Evolutionary conservation across 1,140 invertebrate species (phyloP), one percentile per base, ranked within the genome.

Genomic region (Dendroctonus ponderosae): DNA sequence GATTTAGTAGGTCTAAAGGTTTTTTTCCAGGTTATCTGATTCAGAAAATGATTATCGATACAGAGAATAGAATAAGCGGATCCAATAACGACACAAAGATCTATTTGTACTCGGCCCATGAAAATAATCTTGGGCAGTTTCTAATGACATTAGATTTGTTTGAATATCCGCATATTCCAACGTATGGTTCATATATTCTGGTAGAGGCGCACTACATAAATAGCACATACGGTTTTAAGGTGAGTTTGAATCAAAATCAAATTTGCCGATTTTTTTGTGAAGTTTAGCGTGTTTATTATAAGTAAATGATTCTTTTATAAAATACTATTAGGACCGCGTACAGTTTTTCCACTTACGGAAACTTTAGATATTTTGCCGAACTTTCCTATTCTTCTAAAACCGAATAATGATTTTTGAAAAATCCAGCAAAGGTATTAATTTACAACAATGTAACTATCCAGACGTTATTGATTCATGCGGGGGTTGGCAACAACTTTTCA

Each of bases 81-180:
- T 26, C 38, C 26, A 59, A 43, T n/a, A 64, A 60, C n/a, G 48
- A 66, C 12, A 62, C 60, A 0, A 75, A 69, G 54, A 46, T 75
- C 7, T 73, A 64, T 52, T 57, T 75, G 5, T 75, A 75, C 62
- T 72, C 72, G 6, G 73, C 64, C 7, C 73, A 75, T 44, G 73
- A 75, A 60, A 40, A 59, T 14, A 75, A 69, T 48, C 60, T 75
- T 39, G 72, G 63, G 5, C 52, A 65, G 12, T 37, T 75, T 5
- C 60, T 75, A 37, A 14, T 8, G 3, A 62, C 61, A 5, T 59
- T 75, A 14, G 67, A 69, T 7, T 46, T 69, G 14, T 69, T 71
- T 46, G 48, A 73, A 14, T 68, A 68, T 44, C 65, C 49, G 2
- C 68, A 75, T 40, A 53, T 69, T 7, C 73, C 73, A 26, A 69